phyloP scores from a whole-genome alignment of 2,888 invertebrate species.

The Notodonta dromedarius region DNA sequence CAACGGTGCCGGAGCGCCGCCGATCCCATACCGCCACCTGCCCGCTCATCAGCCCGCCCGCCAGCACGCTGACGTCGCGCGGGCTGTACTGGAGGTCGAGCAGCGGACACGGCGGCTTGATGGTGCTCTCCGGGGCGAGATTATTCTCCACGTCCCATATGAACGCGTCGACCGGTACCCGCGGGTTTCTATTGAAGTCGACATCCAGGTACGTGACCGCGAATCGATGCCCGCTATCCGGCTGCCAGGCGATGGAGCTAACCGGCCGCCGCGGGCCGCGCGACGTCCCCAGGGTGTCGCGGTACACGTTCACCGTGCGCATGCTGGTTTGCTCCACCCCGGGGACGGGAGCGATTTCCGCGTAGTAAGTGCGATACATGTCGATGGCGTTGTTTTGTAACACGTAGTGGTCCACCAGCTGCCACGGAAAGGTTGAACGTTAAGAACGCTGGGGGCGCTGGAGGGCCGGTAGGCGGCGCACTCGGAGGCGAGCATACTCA shows the following conservation, averaged over 20 bases:
- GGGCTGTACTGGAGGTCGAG: constrained; percentile 94
- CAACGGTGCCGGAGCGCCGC: constrained; percentile 87
- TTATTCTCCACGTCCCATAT: constrained; percentile 97
- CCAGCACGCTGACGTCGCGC: constrained; percentile 87
- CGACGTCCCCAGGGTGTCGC: constrained; percentile 84
- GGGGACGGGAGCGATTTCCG: constrained; percentile 86
- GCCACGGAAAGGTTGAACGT: constrained; percentile 15
- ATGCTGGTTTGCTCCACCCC: constrained; percentile 86
- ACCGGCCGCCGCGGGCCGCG: constrained; percentile 86
- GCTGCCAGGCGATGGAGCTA: constrained; percentile 93
- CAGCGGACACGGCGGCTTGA: constrained; percentile 88
- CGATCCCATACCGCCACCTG: constrained; percentile 90
- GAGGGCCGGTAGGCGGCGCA: not conserved
- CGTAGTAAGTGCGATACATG: constrained; percentile 95
- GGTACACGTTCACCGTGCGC: constrained; percentile 93
- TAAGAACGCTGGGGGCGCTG: not conserved
- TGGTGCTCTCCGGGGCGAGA: constrained; percentile 87
- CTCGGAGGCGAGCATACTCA: constrained; percentile 32
- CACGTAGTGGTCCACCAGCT: constrained; percentile 93
- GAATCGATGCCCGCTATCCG: constrained; percentile 90
- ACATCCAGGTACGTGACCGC: constrained; percentile 93
- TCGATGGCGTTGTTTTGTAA: constrained; percentile 96
- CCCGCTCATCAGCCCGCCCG: constrained; percentile 88
- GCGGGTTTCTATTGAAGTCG: constrained; percentile 86
- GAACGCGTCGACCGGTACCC: constrained; percentile 73